Base-by-base conservation (phyloP, 2,113 vertebrate species). In the Uria lomvia region DNA sequence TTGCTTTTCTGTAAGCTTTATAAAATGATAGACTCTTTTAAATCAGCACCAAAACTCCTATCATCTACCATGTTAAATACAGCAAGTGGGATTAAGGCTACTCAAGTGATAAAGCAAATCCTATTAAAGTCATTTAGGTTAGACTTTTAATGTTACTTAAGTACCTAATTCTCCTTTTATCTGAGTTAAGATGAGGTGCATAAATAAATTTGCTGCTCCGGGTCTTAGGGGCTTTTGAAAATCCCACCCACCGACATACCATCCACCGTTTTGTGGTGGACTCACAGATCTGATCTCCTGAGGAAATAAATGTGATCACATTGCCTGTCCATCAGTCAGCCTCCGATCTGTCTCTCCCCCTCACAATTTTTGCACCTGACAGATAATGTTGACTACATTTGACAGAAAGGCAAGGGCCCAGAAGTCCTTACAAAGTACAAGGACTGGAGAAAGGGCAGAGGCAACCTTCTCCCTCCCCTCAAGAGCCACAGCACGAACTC, bases 61-160 rank as follows among this genome's bases (percentile, higher is more conserved):
- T 52, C 0, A 0, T 52, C 49, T 89, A 78, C 40, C 8, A n/a
- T 68, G 94, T 94, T 87, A 94, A 94, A 85, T 75, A 84, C 56
- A 93, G 47, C 38, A 66, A 73, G 56, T 56, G n/a, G 49, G 58
- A 78, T 92, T 80, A 86, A 90, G 68, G 60, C 45, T 95, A 58
- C 63, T 77, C 65, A 55, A 84, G 26, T 63, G 73, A 96, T 83
- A 91, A 8, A 74, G 60, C 40, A 91, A 94, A 95, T 94, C 83
- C 73, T 67, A 52, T 93, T 90, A 59, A 58, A 94, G 32, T 70
- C 3, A 66, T 90, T 96, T 92, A 83, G 45, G 10, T 76, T 93
- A 79, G 62, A 79, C 58, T 76, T 88, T 45, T 77, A 70, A 62
- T 50, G 18, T 82, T 77, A 79, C 42, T 92, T 92, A 86, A 6